Conservation (phyloP, 2,797 vertebrate species). For the Leucoraja ocellata region DNA sequence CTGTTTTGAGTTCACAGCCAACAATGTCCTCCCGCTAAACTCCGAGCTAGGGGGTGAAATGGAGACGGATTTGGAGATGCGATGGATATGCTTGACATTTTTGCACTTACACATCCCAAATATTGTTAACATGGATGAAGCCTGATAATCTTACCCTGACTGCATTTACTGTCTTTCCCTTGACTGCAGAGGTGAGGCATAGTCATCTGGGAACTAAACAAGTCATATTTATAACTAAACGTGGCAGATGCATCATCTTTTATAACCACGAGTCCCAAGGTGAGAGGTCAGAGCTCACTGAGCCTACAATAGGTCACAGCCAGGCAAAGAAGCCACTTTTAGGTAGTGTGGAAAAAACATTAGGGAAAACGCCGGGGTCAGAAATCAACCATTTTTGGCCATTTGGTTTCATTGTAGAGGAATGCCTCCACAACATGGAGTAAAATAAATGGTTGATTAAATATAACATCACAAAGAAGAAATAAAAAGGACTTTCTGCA, state of each 20-base stretch:
- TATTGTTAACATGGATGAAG: neutral
- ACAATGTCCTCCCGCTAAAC: neutral
- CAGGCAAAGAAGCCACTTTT: too few species aligned
- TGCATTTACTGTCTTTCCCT: neutral
- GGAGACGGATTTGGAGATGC: neutral
- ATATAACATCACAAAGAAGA: neutral
- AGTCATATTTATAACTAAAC: neutral
- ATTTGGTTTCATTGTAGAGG: too few species aligned
- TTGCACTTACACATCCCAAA: neutral
- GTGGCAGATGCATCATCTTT: too few species aligned
- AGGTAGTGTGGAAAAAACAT: too few species aligned
- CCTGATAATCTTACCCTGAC: neutral
- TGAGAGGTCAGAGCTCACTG: too few species aligned
- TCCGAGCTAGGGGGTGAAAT: neutral
- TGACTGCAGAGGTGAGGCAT: neutral
- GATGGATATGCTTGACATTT: neutral
- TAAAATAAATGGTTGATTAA: neutral
- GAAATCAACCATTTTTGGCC: neutral
- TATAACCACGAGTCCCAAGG: too few species aligned
- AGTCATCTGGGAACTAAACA: neutral
- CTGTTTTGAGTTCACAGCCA: neutral
- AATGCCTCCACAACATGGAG: neutral
- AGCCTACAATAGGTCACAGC: too few species aligned
- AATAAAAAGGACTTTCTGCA: neutral
- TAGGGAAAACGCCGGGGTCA: neutral